phyloP scores from a whole-genome alignment of 2,113 vertebrate genomes.

The Heterotis niloticus region DNA sequence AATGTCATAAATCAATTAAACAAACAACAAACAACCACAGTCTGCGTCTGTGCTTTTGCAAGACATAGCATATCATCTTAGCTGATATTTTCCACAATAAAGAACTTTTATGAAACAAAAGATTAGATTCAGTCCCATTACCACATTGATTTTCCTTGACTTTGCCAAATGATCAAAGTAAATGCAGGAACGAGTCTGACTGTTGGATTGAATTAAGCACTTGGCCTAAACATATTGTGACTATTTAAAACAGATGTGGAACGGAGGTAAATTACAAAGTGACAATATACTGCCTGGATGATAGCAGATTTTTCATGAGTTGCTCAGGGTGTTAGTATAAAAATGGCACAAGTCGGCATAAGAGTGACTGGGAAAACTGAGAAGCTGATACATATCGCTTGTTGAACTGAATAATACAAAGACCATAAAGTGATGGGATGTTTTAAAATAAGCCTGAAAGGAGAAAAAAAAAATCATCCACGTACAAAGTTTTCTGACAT shows the following conservation, averaged over 20 bases:
- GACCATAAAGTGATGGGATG: constrained; percentile 54
- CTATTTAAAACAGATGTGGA: constrained; percentile 35
- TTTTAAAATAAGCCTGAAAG: constrained; percentile 37
- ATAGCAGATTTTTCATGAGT: constrained; percentile 92
- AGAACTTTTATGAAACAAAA: constrained; percentile 48
- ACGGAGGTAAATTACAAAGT: constrained; percentile 73
- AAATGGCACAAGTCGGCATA: constrained; percentile 58
- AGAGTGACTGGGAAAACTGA: constrained; percentile 17
- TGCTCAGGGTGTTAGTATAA: constrained; percentile 93
- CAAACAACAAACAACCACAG: constrained; percentile 36
- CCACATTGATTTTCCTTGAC: constrained; percentile 7
- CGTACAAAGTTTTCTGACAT: constrained; percentile 69
- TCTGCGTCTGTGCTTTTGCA: constrained; percentile 33
- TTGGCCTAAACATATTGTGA: constrained; percentile 19
- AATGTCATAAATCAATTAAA: constrained; percentile 60
- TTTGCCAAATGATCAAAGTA: constrained; percentile 6
- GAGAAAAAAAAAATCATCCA: constrained; percentile 50
- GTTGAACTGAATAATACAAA: constrained; percentile 47
- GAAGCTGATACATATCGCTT: constrained; percentile 28
- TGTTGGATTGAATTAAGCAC: neutral
- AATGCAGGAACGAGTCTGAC: neutral
- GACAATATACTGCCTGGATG: constrained; percentile 86
- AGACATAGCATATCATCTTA: neutral
- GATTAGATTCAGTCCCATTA: neutral
- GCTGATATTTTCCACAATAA: constrained; percentile 46